Evolutionary conservation across 1,140 invertebrate species (phyloP).

Genomic region (Euwallacea fornicatus): DNA sequence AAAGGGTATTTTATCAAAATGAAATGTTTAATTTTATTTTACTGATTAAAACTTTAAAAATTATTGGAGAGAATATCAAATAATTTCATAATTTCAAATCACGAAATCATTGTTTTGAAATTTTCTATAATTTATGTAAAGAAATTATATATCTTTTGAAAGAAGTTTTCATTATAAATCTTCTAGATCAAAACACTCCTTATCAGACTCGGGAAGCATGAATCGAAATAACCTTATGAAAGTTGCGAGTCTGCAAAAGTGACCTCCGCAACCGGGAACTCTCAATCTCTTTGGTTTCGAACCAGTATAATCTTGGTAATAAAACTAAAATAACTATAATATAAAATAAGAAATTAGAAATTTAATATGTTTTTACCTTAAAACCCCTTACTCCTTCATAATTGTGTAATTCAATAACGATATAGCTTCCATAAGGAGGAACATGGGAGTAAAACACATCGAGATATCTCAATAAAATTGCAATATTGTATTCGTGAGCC

Average conservation of each 20-base stretch:
- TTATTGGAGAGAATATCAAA: too few species aligned
- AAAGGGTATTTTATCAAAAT: too few species aligned
- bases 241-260: conserved; percentile 49
- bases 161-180: neutral
- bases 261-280: conserved; percentile 43
- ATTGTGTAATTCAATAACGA: conserved; percentile 42
- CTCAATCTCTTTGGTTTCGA: conserved; percentile 39
- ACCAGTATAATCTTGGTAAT: conserved; percentile 42
- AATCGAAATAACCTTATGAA: conserved; percentile 45
- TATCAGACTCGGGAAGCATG: conserved; percentile 28
- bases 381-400: conserved; percentile 31
- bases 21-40: too few species aligned
- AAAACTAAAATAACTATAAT: conserved; percentile 41
- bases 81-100: too few species aligned
- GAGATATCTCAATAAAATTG: conserved; percentile 65
- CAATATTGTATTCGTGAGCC: conserved; percentile 73
- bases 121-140: too few species aligned
- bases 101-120: too few species aligned
- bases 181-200: conserved; percentile 35
- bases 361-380: conserved; percentile 25
- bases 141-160: too few species aligned
- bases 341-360: neutral
- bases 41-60: too few species aligned
- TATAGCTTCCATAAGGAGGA: conserved; percentile 58
- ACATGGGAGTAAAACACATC: conserved; percentile 67